Percentiles rank a stretch among this genome's conserved stretches.
These are phyloP conservation scores for Drosophila rufa DNA, from an alignment of 1,140 invertebrate species.

Conservation along the genomic window DNA sequence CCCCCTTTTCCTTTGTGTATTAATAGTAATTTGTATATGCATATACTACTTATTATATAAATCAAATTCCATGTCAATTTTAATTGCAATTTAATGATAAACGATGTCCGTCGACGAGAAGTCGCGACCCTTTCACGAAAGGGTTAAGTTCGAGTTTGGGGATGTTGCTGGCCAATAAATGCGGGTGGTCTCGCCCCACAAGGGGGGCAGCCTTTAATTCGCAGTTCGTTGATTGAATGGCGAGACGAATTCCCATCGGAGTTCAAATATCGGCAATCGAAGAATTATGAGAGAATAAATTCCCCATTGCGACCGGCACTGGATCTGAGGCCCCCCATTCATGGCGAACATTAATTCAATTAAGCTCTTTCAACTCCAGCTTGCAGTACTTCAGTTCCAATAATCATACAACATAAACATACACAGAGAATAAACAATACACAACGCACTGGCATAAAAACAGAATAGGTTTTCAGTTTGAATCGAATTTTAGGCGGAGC, in stretches of 20 bases:
- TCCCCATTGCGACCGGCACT: slow-evolving; percentile 12
- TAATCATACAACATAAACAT: slow-evolving; percentile 15
- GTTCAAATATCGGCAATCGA: slow-evolving; percentile 35
- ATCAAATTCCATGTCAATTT: slow-evolving; percentile 78
- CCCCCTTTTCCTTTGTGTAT: slow-evolving; percentile 1
- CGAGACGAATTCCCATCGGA: slow-evolving; percentile 36
- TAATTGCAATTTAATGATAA: slow-evolving; percentile 80
- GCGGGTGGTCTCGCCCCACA: slow-evolving; percentile 23
- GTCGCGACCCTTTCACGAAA: slow-evolving; percentile 44
- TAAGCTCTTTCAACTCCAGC: slow-evolving; percentile 54
- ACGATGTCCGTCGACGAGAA: slow-evolving; percentile 40
- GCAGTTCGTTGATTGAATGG: slow-evolving; percentile 35
- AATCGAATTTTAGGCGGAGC: too few relatives aligned
- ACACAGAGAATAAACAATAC: too few relatives aligned
- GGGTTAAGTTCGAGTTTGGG: slow-evolving; percentile 56
- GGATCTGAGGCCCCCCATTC: slow-evolving; percentile 30
- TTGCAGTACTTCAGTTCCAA: slow-evolving; percentile 22
- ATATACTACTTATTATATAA: slow-evolving; percentile 43
- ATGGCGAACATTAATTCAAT: slow-evolving; percentile 65
- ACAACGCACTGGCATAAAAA: too few relatives aligned
- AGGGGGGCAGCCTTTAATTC: slow-evolving; percentile 9
- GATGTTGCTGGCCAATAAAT: slow-evolving; percentile 42
- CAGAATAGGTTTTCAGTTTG: too few relatives aligned
- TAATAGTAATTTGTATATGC: slow-evolving; percentile 15
- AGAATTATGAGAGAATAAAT: slow-evolving; percentile 37